Base-by-base conservation (phyloP, 2,797 vertebrate genomes). In the Acipenser oxyrinchus region DNA sequence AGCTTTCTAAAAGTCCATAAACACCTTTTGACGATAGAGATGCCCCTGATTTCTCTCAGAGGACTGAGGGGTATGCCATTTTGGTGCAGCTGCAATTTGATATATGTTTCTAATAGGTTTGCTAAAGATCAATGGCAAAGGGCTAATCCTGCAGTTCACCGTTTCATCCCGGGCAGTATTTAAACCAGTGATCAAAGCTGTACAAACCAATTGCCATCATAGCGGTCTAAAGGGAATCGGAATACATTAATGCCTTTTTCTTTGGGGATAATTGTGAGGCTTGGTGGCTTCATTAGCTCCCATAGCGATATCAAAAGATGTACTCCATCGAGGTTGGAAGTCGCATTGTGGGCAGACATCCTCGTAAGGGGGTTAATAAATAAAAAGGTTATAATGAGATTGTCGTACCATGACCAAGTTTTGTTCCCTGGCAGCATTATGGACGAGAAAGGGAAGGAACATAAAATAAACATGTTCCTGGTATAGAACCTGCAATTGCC, bases 361-460 rank as follows among this genome's bases (percentile, higher is more conserved):
- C 77, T 91, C 92, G 84, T 88, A 88, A 83, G 89, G 90, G 92
- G 85, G 75, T 71, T 77, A 79, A 90, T 90, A 88, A 93, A 95
- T 92, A 89, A 92, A 91, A 89, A 86, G 87, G 86, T 88, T 92
- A 87, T 95, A 97, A 95, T 94, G 93, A 91, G 94, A 96, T 96
- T 95, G 91, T 93, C 93, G 89, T 91, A 93, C 93, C 89, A 79
- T 96, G 93, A 93, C 92, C 85, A 88, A 88, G 84, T 76, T 85
- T 84, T 79, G 81, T 81, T 83, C 79, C 74, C 69, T 48, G 72
- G 48, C 76, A 83, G 82, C 71, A 76, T 76, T 73, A 76, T 75
- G 80, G 68, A 65, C 52, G 69, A 49, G 79, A 8, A 72, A 75
- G 82, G 81, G 64, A 71, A 58, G 60, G 71, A 82, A 89, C 86